Evolutionary conservation across 2,797 vertebrate genomes (phyloP).

Genomic region (Columba guinea): DNA sequence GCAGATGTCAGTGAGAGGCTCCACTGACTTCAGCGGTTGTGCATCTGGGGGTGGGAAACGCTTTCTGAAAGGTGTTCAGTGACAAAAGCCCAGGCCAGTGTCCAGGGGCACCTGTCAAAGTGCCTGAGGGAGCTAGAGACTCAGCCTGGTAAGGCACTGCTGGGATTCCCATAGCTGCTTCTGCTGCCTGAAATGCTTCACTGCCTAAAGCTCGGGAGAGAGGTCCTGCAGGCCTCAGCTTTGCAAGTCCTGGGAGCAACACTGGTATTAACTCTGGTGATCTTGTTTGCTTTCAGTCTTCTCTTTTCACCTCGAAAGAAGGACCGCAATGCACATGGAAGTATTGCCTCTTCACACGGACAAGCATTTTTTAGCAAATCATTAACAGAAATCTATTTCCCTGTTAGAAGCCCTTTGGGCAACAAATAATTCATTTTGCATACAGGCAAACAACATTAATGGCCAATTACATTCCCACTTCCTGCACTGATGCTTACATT

Average conservation of each 20-base stretch:
- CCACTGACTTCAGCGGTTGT: not conserved
- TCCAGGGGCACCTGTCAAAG: conserved; percentile 29
- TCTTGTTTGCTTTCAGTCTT: not conserved
- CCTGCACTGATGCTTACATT: conserved; percentile 45
- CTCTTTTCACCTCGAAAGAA: not conserved
- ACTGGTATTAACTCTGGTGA: not conserved
- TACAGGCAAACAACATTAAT: conserved; percentile 51
- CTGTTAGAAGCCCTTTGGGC: conserved; percentile 52
- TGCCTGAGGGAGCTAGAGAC: conserved; percentile 39
- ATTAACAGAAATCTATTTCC: conserved; percentile 38
- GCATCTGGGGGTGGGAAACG: not conserved
- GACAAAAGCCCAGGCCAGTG: conserved; percentile 23
- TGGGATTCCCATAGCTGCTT: conserved; percentile 42
- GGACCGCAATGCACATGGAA: not conserved
- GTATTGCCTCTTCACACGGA: not conserved
- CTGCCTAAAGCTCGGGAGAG: not conserved
- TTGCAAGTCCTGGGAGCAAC: not conserved
- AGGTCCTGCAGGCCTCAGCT: not conserved
- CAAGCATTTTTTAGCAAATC: conserved; percentile 16
- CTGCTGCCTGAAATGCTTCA: not conserved
- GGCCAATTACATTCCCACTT: conserved; percentile 57
- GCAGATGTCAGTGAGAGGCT: not conserved
- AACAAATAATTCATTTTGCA: conserved; percentile 65
- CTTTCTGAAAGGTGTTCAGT: conserved; percentile 1
- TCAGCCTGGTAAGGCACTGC: conserved; percentile 63